phyloP scores from a whole-genome alignment of 2,888 invertebrate genomes.

The Polyommatus icarus region DNA sequence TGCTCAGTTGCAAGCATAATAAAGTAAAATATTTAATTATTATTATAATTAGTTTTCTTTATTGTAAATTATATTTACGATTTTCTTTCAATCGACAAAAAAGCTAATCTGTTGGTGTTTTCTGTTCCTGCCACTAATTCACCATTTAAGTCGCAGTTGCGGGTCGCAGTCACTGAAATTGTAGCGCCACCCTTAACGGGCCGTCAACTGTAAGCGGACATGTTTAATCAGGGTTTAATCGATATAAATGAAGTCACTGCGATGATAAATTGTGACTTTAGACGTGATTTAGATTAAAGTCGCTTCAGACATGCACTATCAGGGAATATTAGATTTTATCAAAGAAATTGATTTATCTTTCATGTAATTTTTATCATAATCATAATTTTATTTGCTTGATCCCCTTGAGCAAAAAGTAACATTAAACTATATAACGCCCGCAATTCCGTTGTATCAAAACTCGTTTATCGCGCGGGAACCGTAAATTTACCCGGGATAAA shows the following conservation, averaged over 20 bases:
- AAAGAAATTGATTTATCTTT: neutral
- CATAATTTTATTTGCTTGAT: too few species aligned
- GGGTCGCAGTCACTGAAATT: neutral
- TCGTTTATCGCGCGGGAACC: too few species aligned
- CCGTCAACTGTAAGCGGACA: neutral
- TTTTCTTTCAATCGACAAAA: too few species aligned
- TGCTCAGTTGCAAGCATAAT: too few species aligned
- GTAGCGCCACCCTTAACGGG: neutral
- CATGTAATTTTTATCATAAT: too few species aligned
- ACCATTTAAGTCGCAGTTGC: neutral
- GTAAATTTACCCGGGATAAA: too few species aligned
- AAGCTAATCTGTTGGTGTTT: too few species aligned
- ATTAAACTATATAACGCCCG: neutral
- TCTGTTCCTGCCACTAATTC: too few species aligned
- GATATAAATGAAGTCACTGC: constrained; percentile 6
- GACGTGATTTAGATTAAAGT: neutral
- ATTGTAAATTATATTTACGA: too few species aligned
- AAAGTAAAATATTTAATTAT: too few species aligned
- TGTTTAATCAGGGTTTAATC: constrained; percentile 10
- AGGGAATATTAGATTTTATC: neutral
- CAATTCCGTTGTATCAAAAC: too few species aligned
- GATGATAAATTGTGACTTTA: constrained; percentile 5
- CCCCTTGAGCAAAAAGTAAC: neutral
- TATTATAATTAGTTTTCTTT: too few species aligned
- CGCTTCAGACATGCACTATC: neutral